phyloP scores from a whole-genome alignment of 2,113 vertebrate genomes.

The Malaclemys terrapin region DNA sequence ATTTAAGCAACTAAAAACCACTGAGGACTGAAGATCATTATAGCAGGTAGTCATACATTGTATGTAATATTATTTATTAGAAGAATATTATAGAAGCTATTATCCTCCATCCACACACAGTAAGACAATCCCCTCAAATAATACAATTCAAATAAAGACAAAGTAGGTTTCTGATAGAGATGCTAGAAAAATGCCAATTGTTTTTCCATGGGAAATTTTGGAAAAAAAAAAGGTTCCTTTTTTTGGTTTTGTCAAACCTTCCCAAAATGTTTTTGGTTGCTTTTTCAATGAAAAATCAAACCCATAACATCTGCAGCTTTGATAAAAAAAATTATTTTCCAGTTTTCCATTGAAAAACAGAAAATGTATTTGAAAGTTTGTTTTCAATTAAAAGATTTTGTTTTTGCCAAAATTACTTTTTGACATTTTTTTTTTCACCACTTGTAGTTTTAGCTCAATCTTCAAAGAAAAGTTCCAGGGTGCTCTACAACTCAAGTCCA shows the following conservation, averaged over 20 bases:
- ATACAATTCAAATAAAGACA: accelerated
- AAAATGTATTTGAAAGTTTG: background rate
- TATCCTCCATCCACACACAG: background rate
- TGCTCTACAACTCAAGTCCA: background rate
- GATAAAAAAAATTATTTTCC: background rate
- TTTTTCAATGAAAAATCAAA: background rate
- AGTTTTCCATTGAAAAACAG: background rate
- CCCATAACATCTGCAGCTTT: background rate
- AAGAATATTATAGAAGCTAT: background rate
- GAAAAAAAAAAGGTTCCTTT: background rate
- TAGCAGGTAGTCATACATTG: background rate
- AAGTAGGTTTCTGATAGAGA: background rate
- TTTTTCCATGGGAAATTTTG: background rate
- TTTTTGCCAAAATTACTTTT: background rate
- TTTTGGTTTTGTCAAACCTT: accelerated
- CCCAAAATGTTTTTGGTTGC: background rate
- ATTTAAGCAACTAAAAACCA: background rate
- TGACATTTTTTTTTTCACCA: background rate
- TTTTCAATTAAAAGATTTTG: background rate
- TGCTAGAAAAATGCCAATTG: accelerated
- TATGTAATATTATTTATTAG: background rate
- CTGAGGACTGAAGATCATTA: background rate
- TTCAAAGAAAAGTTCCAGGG: background rate
- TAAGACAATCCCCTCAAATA: background rate
- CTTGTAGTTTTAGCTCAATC: background rate